These are phyloP conservation scores for Scaptomyza tumidula DNA, from an alignment of 2,888 invertebrate genomes.

Conservation along the genomic window DNA sequence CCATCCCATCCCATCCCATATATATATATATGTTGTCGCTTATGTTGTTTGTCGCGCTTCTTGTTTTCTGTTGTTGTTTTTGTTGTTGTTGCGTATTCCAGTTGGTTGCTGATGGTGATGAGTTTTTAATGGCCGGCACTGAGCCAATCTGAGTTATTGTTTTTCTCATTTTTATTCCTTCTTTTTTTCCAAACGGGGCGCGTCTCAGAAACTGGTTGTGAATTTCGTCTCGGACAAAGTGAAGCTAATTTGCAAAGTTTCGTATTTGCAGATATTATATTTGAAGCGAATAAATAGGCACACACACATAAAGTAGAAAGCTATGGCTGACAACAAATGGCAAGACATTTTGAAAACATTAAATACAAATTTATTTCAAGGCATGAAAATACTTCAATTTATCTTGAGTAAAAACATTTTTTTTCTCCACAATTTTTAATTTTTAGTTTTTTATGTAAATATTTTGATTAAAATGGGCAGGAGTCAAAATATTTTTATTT, in stretches of 20 bases:
- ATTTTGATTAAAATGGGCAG: no score
- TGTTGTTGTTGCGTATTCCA: conserved; percentile 67
- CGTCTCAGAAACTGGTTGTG: conserved; percentile 62
- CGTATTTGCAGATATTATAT: conserved; percentile 9
- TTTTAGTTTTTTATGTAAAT: no score
- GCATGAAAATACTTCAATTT: no score
- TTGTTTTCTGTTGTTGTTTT: conserved; percentile 39
- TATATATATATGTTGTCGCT: conserved; percentile 11
- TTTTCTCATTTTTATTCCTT: conserved; percentile 22
- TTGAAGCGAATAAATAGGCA: conserved; percentile 3
- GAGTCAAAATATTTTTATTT: no score
- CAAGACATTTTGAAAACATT: not conserved
- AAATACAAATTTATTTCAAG: no score
- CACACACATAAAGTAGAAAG: not conserved
- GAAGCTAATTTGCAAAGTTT: conserved; percentile 58
- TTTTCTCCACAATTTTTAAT: no score
- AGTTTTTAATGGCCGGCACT: conserved; percentile 74
- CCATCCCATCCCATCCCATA: conserved; percentile 33
- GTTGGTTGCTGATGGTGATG: conserved; percentile 74
- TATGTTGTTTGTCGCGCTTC: conserved; percentile 16
- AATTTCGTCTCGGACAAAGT: conserved; percentile 51
- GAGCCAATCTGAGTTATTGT: conserved; percentile 72
- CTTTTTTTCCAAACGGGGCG: not conserved
- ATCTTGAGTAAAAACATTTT: no score
- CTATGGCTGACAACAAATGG: not conserved